These are phyloP conservation scores for Terebella lapidaria DNA, from an alignment of 2,888 invertebrate species.

Conservation along the genomic window DNA sequence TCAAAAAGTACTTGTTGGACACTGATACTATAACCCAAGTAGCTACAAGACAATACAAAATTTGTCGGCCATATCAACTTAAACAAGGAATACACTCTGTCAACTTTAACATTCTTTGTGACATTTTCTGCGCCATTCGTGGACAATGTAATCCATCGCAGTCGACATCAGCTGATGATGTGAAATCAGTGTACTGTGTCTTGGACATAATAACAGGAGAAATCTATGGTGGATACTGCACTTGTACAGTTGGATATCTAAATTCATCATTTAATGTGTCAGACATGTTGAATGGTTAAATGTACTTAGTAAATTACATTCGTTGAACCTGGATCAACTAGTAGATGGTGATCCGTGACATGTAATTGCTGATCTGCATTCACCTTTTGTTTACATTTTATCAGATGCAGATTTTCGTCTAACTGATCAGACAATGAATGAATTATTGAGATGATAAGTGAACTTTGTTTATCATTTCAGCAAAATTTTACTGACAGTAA, in stretches of 20 bases:
- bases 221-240: not conserved
- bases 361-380: too few relatives aligned
- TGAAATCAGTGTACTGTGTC: not conserved
- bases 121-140: not conserved
- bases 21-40: not conserved
- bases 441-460: too few relatives aligned
- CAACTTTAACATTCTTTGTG: not conserved
- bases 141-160: not conserved
- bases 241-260: not conserved
- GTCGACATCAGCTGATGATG: not conserved
- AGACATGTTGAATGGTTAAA: too few relatives aligned
- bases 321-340: too few relatives aligned
- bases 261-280: not conserved
- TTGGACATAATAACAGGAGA: not conserved
- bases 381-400: too few relatives aligned
- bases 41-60: not conserved
- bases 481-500: too few relatives aligned
- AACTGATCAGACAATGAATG: too few relatives aligned
- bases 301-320: too few relatives aligned
- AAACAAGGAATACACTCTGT: not conserved
- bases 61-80: not conserved
- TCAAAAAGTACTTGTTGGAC: not conserved
- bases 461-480: too few relatives aligned
- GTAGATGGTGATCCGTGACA: too few relatives aligned
- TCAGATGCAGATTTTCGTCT: too few relatives aligned